Evolutionary conservation across 2,797 vertebrate species (phyloP), one percentile per base, ranked within the genome.

Genomic region (Muscicapa comitata): DNA sequence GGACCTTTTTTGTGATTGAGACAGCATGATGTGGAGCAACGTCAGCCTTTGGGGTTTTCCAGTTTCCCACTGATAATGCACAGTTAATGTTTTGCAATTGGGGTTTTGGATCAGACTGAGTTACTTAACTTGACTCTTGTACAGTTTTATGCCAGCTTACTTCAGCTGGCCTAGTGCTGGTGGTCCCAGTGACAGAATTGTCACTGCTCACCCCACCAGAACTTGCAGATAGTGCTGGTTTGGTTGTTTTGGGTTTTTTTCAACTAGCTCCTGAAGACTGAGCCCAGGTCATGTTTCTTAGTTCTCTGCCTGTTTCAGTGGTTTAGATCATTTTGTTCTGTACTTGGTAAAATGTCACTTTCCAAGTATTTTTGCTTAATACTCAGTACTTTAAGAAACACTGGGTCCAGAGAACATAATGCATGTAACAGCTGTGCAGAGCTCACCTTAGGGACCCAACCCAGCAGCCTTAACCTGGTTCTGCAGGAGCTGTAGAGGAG

Each of bases 281-380:
- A 86, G 33, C 11, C 54, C n/a, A 65, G 21, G 20, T 87, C n/a
- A 4, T 42, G n/a, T 84, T 91, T 77, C 43, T 80, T 73, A 70
- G 48, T 63, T 53, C 67, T 63, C 53, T 88, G 62, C 40, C 26
- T 84, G 1, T 86, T 93, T 84, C 28, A 53, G 66, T 51, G 31
- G 48, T 83, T 51, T 80, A 47, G 73, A 50, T 55, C 0, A 58
- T 77, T 86, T 83, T 7, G 5, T 89, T 83, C 80, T 81, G 42
- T 92, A 48, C 62, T 84, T 71, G 28, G 48, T 88, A 86, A 92
- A 90, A 74, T 57, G 54, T 28, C 38, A 38, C 70, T 91, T 92
- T 75, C 40, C 37, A 73, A 82, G 59, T 91, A 63, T 63, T 93
- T 92, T 91, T 95, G 43, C 62, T 87, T 70, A 86, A 43, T 78